Evolutionary conservation across 2,113 vertebrate genomes (phyloP).

Genomic region (Athene cunicularia): DNA sequence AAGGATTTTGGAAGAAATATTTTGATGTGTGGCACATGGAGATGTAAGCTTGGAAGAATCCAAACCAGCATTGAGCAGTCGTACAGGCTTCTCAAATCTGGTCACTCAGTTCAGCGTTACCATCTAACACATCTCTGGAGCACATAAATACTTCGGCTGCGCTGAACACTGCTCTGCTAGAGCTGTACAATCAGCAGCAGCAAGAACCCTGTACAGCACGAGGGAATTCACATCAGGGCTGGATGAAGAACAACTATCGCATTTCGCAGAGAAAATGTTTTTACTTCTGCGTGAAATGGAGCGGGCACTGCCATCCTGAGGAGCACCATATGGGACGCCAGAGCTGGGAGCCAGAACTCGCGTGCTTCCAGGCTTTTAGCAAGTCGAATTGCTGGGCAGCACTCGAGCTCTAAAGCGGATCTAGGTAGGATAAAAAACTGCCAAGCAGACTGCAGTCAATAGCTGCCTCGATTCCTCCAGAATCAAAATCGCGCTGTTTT

Average conservation of each 20-base stretch:
- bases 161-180: background rate
- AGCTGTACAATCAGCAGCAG: background rate
- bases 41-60: background rate
- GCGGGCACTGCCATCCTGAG: background rate
- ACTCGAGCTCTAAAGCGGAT: background rate
- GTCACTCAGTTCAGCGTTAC: background rate
- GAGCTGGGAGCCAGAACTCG: conserved; percentile 27
- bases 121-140: background rate
- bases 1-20: background rate
- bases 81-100: background rate
- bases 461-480: background rate
- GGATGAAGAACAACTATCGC: background rate
- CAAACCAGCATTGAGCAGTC: background rate
- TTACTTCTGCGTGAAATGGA: background rate
- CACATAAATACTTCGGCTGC: background rate
- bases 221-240: background rate
- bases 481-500: background rate
- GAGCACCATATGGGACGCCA: conserved; percentile 39
- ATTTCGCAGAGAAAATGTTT: background rate
- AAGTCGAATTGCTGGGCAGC: background rate
- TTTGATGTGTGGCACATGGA: background rate
- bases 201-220: background rate
- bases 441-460: background rate
- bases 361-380: background rate
- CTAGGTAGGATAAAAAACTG: background rate